Evolutionary conservation across 2,113 vertebrate genomes (phyloP), one percentile per base, ranked within the genome.

Genomic region (Rhinolophus sinicus): DNA sequence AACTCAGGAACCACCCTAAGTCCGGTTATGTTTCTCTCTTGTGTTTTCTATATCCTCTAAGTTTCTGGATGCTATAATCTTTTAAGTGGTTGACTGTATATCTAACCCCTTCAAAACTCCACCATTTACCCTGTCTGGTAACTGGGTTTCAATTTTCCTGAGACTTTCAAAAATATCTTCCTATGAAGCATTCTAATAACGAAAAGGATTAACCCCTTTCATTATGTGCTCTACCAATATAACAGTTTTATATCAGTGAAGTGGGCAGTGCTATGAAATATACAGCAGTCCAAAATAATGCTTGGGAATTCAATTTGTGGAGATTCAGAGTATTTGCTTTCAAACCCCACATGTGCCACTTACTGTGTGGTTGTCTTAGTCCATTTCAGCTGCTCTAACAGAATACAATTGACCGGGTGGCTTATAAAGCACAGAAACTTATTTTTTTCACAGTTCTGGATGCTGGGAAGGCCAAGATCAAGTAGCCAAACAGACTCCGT

Each of bases 241-340:
- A 73, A 56, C 1, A 24, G 4, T 47, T 92, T 64, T 10, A 12
- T n/a, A 44, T 62, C 4, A 6, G 4, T 9, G 70, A 3, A 38
- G 13, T n/a, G 1, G 7, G 19, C 0, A 60, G 19, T 21, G 54
- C 11, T 73, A 6, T 8, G 12, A 0, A n/a, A 6, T 44, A 18
- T 5, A 33, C 22, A 50, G 2, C 8, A 64, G 4, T 10, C 35
- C 4, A 65, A 3, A 40, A 4, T 64, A 33, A 83, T 7, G 21
- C 21, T 54, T 47, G 40, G 12, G 47, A 12, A 50, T 50, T 50
- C 47, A 50, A 13, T 12, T 50, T 50, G 12, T 50, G 47, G 47
- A 30, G n/a, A 35, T 92, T 64, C 33, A 90, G 22, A 35, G n/a
- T 35, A 62, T 21, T 15, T 38, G 4, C 21, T 44, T 76, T 92